A percentile compares a stretch with the other conserved stretches of the same genome.
phyloP scores from a whole-genome alignment of 1,140 invertebrate genomes.

The Matsumurasca onukii region DNA sequence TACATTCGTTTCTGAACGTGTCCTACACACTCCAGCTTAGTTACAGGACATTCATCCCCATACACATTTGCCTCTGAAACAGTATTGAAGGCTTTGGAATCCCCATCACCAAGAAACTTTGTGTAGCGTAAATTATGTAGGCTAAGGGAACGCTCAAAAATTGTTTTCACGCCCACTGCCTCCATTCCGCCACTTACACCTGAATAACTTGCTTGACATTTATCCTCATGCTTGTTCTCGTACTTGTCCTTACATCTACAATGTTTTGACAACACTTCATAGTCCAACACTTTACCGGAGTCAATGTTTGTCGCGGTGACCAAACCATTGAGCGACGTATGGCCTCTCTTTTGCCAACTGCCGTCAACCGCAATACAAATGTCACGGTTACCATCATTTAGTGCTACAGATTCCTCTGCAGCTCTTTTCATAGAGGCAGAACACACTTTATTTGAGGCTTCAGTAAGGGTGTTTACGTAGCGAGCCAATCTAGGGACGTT shows the following conservation, averaged over 20 bases:
- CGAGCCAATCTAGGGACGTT: neutral
- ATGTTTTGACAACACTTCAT: conserved; percentile 31
- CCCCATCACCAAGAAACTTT: conserved; percentile 37
- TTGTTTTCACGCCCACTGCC: conserved; percentile 26
- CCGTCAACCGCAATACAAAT: conserved; percentile 34
- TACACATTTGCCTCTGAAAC: conserved; percentile 29
- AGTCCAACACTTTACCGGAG: conserved; percentile 34
- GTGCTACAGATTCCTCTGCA: conserved; percentile 28
- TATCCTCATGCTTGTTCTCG: neutral
- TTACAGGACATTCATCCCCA: conserved; percentile 32
- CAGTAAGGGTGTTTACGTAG: conserved; percentile 12
- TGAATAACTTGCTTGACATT: conserved; percentile 37
- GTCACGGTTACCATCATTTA: conserved; percentile 30
- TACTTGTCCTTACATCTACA: conserved; percentile 28
- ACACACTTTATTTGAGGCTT: neutral
- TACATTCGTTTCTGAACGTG: conserved; percentile 36
- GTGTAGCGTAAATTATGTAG: conserved; percentile 34
- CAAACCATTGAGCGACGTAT: conserved; percentile 33
- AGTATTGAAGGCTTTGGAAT: conserved; percentile 31
- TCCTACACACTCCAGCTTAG: conserved; percentile 35
- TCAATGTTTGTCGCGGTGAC: conserved; percentile 32
- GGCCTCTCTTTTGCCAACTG: conserved; percentile 34
- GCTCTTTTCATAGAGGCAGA: conserved; percentile 20
- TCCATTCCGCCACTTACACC: conserved; percentile 41
- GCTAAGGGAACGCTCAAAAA: conserved; percentile 36